Evolutionary conservation across 2,113 vertebrate species (phyloP), one percentile per base, ranked within the genome.

Genomic region (Xyliphius kryptos): DNA sequence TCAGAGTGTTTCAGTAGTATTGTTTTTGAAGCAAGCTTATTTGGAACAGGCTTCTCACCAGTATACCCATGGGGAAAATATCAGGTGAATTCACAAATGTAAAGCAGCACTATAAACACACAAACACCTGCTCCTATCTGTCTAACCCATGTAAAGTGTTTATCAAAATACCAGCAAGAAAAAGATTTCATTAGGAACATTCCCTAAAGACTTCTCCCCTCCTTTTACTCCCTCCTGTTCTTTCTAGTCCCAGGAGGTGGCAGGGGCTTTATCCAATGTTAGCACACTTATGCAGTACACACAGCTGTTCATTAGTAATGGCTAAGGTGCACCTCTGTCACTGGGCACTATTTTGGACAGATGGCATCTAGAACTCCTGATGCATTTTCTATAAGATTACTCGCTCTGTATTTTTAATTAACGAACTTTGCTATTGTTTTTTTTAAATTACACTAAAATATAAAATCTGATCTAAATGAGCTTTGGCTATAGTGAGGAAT

Each of bases 281-380:
- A 81, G 80, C 74, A 66, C 78, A 74, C 77, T 82, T 83, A 86
- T 83, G 80, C 82, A 72, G 82, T 77, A 74, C 82, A 79, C 67
- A 82, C 83, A 83, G 84, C 83, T 86, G 84, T 83, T 82, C 79
- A 44, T 49, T 26, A 67, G 60, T 16, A 74, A 74, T 79, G 75
- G 74, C 77, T 67, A 60, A 36, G 63, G 36, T 32, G 13, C 47
- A 63, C 68, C 66, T 66, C 65, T 67, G 50, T 67, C 64, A 72
- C 58, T 55, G 21, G 15, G 47, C 43, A 7, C 56, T 36, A 48
- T 20, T 36, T 17, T 16, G 54, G 67, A 69, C 67, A 73, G 71
- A 73, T 73, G 72, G 67, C 49, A 54, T 61, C 50, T 40, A 16
- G 50, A 65, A 17, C 51, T 36, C 52, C 38, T 51, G 46, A 20